These are phyloP conservation scores for Acleris cristana DNA, from an alignment of 2,888 invertebrate species.

Conservation along the genomic window DNA sequence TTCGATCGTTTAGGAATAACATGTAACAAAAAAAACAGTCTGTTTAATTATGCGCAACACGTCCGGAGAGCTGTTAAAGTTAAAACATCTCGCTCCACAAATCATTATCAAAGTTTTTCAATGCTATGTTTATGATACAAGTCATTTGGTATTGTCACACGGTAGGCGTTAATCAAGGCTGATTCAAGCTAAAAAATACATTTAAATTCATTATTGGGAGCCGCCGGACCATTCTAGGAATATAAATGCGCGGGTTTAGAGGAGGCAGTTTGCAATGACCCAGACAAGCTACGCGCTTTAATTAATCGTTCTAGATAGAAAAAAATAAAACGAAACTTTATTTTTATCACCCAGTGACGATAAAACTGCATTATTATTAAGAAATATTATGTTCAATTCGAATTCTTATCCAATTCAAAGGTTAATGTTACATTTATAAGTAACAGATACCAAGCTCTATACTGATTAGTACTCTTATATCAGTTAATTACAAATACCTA, in stretches of 20 bases:
- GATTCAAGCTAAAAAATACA: conserved; percentile 22
- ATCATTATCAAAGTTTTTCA: conserved; percentile 33
- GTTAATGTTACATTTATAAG: too few relatives aligned
- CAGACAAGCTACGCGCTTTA: conserved; percentile 16
- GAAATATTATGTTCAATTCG: too few relatives aligned
- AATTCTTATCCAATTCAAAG: too few relatives aligned
- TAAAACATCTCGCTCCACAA: conserved; percentile 8
- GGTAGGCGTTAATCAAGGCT: conserved; percentile 39
- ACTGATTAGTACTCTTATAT: too few relatives aligned
- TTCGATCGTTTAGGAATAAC: too few relatives aligned
- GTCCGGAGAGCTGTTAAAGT: conserved; percentile 6
- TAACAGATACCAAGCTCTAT: too few relatives aligned
- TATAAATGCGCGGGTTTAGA: conserved; percentile 21
- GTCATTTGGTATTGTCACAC: conserved; percentile 27
- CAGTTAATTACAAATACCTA: too few relatives aligned
- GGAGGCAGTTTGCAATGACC: conserved; percentile 12
- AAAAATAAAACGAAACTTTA: background rate
- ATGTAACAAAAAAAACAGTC: conserved; percentile 7
- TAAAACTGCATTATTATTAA: too few relatives aligned
- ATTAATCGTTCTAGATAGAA: conserved; percentile 2
- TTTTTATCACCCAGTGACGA: background rate
- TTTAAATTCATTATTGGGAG: conserved; percentile 28
- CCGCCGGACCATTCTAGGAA: conserved; percentile 12
- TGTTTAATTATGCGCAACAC: conserved; percentile 9
- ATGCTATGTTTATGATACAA: conserved; percentile 32